Evolutionary conservation across 2,888 invertebrate genomes (phyloP).

Genomic region (Hedya salicella): DNA sequence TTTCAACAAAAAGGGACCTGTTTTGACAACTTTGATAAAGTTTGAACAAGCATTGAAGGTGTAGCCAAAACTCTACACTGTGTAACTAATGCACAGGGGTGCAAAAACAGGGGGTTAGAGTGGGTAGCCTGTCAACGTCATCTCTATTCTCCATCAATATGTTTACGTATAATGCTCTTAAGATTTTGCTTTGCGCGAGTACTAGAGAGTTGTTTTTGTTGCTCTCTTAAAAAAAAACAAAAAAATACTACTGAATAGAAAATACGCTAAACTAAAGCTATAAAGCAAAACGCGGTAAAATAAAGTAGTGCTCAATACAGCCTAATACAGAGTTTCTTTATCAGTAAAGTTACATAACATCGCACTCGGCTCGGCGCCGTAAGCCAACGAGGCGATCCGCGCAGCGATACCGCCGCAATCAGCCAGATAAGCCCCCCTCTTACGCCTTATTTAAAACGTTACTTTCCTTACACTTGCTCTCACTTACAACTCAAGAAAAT

Average conservation of each 20-base stretch:
- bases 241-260: background rate
- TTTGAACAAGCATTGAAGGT: constrained; percentile 38
- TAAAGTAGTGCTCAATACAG: constrained; percentile 37
- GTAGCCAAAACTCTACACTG: constrained; percentile 22
- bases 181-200: too few species aligned
- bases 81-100: constrained; percentile 13
- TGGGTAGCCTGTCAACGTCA: background rate
- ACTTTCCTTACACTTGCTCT: constrained; percentile 46
- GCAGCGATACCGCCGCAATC: constrained; percentile 63
- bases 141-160: background rate
- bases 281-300: constrained; percentile 11
- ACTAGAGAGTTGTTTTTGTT: too few species aligned
- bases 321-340: constrained; percentile 41
- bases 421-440: constrained; percentile 63
- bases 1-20: constrained; percentile 30
- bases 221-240: too few species aligned
- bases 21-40: constrained; percentile 37
- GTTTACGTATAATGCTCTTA: background rate
- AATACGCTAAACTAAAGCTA: background rate
- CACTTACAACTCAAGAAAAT: constrained; percentile 32
- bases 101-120: constrained; percentile 8
- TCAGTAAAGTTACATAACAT: constrained; percentile 41
- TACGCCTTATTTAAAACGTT: constrained; percentile 64
- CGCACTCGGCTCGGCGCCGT: constrained; percentile 50
- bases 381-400: constrained; percentile 56